These are phyloP conservation scores for Calliopsis andreniformis DNA, from an alignment of 1,140 invertebrate species.

Conservation along the genomic window DNA sequence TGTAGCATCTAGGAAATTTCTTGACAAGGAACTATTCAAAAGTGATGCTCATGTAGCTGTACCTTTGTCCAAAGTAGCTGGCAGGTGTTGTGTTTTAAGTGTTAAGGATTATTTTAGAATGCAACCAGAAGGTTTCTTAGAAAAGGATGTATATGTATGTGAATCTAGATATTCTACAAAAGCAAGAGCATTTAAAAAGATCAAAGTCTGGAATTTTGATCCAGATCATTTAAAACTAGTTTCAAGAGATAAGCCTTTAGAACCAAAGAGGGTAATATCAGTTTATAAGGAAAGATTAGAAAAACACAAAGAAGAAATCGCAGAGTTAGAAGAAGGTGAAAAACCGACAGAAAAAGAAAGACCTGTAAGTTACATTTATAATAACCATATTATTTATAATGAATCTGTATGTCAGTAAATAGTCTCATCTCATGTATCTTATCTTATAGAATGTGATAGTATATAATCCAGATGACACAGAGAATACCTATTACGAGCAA, in stretches of 20 bases:
- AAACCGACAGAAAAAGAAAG: constrained; percentile 90
- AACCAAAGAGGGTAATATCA: constrained; percentile 93
- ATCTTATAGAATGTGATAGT: constrained; percentile 86
- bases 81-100: constrained; percentile 96
- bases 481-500: constrained; percentile 95
- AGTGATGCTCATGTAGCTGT: constrained; percentile 93
- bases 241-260: constrained; percentile 87
- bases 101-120: constrained; percentile 97
- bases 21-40: constrained; percentile 98
- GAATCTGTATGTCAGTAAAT: no score
- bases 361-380: constrained; percentile 82
- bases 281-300: constrained; percentile 95
- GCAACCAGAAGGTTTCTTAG: constrained; percentile 92
- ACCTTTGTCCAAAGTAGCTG: constrained; percentile 93
- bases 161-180: constrained; percentile 96
- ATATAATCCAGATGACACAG: constrained; percentile 86
- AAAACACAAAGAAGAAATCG: constrained; percentile 94
- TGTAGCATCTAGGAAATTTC: constrained; percentile 95
- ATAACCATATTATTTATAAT: background rate
- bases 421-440: background rate
- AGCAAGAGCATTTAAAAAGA: constrained; percentile 95
- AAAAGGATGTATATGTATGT: constrained; percentile 98
- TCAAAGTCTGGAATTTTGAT: constrained; percentile 93
- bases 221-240: constrained; percentile 86
- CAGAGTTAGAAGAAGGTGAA: constrained; percentile 91